Evolutionary conservation across 2,888 invertebrate genomes (phyloP), one percentile per base, ranked within the genome.

Genomic region (Xanthia icteritia): DNA sequence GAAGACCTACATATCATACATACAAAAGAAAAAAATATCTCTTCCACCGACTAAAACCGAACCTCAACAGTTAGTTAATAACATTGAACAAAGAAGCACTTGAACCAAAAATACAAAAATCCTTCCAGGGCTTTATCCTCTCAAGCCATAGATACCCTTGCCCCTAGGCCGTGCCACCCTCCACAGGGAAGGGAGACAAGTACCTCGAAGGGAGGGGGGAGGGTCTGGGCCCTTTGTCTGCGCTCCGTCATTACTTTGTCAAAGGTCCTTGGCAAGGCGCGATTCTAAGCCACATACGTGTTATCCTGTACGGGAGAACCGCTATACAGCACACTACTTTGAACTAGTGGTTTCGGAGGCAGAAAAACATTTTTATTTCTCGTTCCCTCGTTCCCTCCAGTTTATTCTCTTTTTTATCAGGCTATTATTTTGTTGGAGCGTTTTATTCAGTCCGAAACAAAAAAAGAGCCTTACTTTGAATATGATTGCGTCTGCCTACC

Each of bases 241-340:
- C 91, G 88, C 92, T 89, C 90, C 93, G 93, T 95, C 95, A 95
- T 96, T 96, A 96, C 96, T 96, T 95, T 95, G 95, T 95, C 95
- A 95, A 95, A 96, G 95, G 95, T 95, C 94, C 95, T 95, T 80
- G 80, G 76, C 76, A 76, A 87, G 82, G 86, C 88, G 88, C 84
- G 87, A 85, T 88, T 88, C 88, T 86, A 79, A 83, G 87, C 82
- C 88, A 76, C 89, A 86, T 88, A 88, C 88, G 89, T 88, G 88
- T 85, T 88, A 83, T 85, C 83, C 89, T 80, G 75, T 79, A 60
- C 61, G 76, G 82, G 78, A 67, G 76, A 81, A 85, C 81, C 82
- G 79, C 82, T 85, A 70, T 77, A 86, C 85, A 83, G 85, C 79
- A 82, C 82, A 82, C 84, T 89, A 86, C 89, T 89, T 87, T 88